These are phyloP conservation scores for Pogonomyrmex californicus DNA, from an alignment of 1,140 invertebrate species.

Conservation along the genomic window DNA sequence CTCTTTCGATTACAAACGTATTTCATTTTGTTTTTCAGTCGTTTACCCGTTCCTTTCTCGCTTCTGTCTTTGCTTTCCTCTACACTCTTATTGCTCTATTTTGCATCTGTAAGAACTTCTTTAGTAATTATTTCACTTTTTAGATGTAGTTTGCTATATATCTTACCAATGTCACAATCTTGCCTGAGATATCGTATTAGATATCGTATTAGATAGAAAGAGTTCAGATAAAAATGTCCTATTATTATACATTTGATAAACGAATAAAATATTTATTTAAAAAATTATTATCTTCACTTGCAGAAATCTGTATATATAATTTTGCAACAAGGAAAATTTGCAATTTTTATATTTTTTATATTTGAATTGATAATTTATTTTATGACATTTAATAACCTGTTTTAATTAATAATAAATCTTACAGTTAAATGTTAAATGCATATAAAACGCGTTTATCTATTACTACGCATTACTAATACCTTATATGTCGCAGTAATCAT, in stretches of 20 bases:
- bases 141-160: background rate
- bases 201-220: too few species aligned
- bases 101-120: background rate
- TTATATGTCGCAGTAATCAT: background rate
- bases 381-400: background rate
- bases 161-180: background rate
- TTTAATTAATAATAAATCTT: conserved; percentile 2
- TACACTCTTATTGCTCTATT: background rate
- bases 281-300: background rate
- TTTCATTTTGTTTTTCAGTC: background rate
- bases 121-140: background rate
- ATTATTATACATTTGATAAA: background rate
- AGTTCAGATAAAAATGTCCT: background rate
- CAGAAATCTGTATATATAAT: background rate
- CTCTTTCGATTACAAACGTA: conserved; percentile 64
- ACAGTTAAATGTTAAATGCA: conserved; percentile 20
- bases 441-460: background rate
- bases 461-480: background rate
- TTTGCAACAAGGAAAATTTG: background rate
- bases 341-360: background rate
- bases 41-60: conserved; percentile 44
- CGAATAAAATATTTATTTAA: background rate
- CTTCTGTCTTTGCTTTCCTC: conserved; percentile 35
- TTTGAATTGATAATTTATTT: conserved; percentile 7
- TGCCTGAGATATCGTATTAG: background rate